A percentile compares a stretch with the other conserved stretches of the same genome.
Evolutionary conservation across 2,888 invertebrate genomes (phyloP).

Genomic region (Argynnis bischoffii): DNA sequence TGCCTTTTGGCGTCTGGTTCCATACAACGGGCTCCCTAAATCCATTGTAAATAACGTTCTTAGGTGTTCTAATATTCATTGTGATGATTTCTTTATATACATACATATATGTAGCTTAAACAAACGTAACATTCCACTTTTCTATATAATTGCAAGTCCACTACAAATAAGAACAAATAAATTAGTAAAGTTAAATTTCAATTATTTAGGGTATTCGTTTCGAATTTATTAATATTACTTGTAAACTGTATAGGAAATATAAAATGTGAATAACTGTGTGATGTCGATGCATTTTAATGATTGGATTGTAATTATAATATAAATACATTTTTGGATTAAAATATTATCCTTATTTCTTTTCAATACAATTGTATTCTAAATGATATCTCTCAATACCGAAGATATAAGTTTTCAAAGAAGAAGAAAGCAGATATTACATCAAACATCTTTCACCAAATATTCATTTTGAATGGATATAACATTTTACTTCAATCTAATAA

Average conservation of each 20-base stretch:
- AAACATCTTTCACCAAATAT: too few species aligned
- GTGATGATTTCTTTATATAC: constrained; percentile 20
- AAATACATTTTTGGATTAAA: constrained; percentile 79
- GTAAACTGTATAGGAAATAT: constrained; percentile 64
- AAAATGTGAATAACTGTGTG: constrained; percentile 78
- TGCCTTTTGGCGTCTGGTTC: neutral
- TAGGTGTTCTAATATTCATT: constrained; percentile 26
- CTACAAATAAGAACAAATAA: constrained; percentile 33
- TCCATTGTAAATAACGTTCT: constrained; percentile 28
- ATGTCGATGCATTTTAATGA: constrained; percentile 75
- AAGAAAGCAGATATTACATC: too few species aligned
- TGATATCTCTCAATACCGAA: too few species aligned
- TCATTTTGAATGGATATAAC: too few species aligned
- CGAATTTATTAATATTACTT: constrained; percentile 74
- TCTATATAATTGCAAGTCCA: constrained; percentile 36
- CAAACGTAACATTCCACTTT: constrained; percentile 21
- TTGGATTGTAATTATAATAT: constrained; percentile 59
- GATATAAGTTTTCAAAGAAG: too few species aligned
- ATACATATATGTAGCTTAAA: neutral
- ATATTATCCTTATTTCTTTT: constrained; percentile 48
- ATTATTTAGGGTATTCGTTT: constrained; percentile 64
- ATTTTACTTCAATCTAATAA: too few species aligned
- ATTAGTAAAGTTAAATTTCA: constrained; percentile 41
- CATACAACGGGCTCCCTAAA: constrained; percentile 6
- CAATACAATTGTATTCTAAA: too few species aligned